A percentile compares a stretch with the other conserved stretches of the same genome.
phyloP scores from a whole-genome alignment of 1,140 invertebrate species.

The Eulimnadia texana region DNA sequence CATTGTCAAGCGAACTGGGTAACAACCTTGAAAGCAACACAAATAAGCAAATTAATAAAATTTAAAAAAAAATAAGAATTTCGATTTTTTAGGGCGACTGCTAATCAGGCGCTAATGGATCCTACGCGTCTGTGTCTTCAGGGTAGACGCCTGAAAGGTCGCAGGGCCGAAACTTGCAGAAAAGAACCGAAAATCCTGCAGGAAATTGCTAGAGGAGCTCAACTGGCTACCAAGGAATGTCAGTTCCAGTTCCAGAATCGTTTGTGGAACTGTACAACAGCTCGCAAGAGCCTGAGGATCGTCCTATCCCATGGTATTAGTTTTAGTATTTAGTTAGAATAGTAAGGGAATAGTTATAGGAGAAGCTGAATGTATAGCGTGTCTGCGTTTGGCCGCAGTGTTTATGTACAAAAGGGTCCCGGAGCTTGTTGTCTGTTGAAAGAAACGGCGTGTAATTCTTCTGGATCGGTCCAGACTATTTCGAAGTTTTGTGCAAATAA shows the following conservation, averaged over 20 bases:
- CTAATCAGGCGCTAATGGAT: slow-evolving; percentile 44
- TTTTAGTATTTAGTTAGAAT: too few relatives aligned
- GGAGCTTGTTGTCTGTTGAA: neutral
- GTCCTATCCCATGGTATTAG: slow-evolving; percentile 65
- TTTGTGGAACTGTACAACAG: slow-evolving; percentile 68
- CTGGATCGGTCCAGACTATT: too few relatives aligned
- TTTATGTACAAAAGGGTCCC: neutral
- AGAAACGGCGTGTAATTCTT: neutral
- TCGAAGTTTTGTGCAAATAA: too few relatives aligned
- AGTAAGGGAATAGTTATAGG: too few relatives aligned
- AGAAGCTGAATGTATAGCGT: neutral
- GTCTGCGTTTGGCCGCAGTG: neutral
- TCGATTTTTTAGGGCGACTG: neutral
- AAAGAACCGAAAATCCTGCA: slow-evolving; percentile 54
- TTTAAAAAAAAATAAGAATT: too few relatives aligned
- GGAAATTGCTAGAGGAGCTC: slow-evolving; percentile 56
- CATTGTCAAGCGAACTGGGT: too few relatives aligned
- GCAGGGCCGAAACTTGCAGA: slow-evolving; percentile 47
- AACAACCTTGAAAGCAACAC: neutral
- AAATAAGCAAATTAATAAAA: too few relatives aligned
- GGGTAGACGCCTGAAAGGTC: slow-evolving; percentile 52
- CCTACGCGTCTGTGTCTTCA: slow-evolving; percentile 72
- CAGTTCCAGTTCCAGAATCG: slow-evolving; percentile 66
- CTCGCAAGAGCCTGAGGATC: slow-evolving; percentile 57
- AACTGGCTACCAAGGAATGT: slow-evolving; percentile 62